These are phyloP conservation scores for Siderastrea radians DNA, from an alignment of 92 coral and sea anemone species.

Conservation along the genomic window DNA sequence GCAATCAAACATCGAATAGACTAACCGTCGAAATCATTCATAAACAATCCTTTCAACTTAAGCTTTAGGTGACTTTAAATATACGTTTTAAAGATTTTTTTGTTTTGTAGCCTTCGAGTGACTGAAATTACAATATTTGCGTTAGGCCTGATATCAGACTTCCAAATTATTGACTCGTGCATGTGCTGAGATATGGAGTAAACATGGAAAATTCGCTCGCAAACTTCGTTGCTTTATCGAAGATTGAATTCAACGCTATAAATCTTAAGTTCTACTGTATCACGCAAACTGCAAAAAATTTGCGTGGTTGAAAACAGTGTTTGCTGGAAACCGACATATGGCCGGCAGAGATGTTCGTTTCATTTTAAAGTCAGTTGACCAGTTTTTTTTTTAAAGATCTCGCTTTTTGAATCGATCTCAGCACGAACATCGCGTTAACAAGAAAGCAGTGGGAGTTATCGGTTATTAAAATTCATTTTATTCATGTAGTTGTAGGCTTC, in stretches of 20 bases:
- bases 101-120: not conserved
- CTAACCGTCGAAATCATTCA: not conserved
- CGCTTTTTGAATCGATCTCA: conserved; percentile 4
- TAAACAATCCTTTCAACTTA: not conserved
- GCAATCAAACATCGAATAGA: not conserved
- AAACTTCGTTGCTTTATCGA: not conserved
- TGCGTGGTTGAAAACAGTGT: not conserved
- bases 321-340: not conserved
- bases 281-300: not conserved
- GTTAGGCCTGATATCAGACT: conserved; percentile 4
- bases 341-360: not conserved
- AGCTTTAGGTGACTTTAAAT: not conserved
- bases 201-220: not conserved
- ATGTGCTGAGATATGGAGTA: not conserved
- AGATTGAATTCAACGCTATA: not conserved
- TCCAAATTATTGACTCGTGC: not conserved
- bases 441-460: conserved; percentile 19
- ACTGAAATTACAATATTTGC: not conserved
- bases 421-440: not conserved
- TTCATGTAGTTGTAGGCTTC: not conserved
- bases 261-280: not conserved
- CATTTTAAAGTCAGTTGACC: too few relatives aligned
- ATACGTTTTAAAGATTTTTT: not conserved
- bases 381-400: not conserved
- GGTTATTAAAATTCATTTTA: conserved; percentile 17